Evolutionary conservation across 2,797 vertebrate species (phyloP).

Genomic region (Heterohyrax brucei): DNA sequence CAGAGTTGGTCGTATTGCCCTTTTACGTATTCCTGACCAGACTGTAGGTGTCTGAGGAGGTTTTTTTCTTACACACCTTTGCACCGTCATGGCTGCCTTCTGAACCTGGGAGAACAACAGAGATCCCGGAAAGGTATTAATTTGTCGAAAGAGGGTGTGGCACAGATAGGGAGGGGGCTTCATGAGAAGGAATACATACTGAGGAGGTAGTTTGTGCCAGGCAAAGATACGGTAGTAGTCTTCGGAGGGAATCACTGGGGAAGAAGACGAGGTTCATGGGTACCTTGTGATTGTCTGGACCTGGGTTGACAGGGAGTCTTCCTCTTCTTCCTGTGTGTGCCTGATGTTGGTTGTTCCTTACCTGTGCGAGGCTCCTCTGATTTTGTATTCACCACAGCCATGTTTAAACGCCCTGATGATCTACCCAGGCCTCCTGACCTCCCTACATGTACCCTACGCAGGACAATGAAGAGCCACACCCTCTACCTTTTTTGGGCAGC

Average conservation of each 20-base stretch:
- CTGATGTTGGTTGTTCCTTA: rapidly evolving
- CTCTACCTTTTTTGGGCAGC: slow-evolving; percentile 36
- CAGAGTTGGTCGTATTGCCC: no score
- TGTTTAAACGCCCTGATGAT: not conserved
- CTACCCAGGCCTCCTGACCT: not conserved
- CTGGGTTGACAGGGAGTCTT: rapidly evolving
- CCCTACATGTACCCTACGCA: not conserved
- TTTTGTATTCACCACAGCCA: not conserved
- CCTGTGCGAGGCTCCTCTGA: not conserved
- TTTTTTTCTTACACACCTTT: no score
- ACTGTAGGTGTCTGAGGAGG: no score
- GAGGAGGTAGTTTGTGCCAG: not conserved
- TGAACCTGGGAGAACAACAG: no score
- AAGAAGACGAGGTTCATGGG: not conserved
- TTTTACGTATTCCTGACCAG: no score
- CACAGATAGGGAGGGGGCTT: not conserved
- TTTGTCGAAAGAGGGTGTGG: no score
- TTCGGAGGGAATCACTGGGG: not conserved
- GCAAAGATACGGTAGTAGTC: not conserved
- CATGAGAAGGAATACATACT: not conserved
- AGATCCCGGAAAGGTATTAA: no score
- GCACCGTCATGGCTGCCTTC: no score
- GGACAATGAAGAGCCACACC: not conserved
- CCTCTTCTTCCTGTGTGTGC: not conserved
- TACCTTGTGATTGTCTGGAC: slow-evolving; percentile 37